Evolutionary conservation across 2,113 vertebrate species (phyloP).

Genomic region (Myrmecobius fasciatus): DNA sequence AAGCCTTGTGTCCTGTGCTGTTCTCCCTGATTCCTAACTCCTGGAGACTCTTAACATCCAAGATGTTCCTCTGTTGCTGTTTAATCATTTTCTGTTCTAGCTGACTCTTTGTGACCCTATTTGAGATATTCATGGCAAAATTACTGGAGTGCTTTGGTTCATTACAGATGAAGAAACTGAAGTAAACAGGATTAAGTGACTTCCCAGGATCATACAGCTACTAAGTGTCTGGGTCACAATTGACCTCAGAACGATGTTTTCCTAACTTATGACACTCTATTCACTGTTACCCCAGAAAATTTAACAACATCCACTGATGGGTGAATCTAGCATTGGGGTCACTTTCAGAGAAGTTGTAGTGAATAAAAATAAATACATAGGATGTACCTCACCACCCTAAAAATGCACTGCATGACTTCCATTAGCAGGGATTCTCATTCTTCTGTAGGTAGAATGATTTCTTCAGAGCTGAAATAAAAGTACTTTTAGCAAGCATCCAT

Average conservation of each 20-base stretch:
- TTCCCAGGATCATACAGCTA: background rate
- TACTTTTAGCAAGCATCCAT: slow-evolving; percentile 40
- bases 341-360: background rate
- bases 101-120: background rate
- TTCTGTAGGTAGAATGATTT: background rate
- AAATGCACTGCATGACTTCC: background rate
- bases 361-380: background rate
- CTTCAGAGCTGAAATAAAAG: slow-evolving; percentile 21
- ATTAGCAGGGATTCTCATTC: slow-evolving; percentile 1
- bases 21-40: background rate
- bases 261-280: background rate
- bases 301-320: background rate
- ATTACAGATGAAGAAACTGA: background rate
- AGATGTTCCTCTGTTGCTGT: background rate
- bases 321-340: background rate
- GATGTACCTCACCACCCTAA: background rate
- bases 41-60: background rate
- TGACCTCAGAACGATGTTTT: background rate
- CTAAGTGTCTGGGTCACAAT: background rate
- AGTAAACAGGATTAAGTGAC: background rate
- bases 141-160: background rate
- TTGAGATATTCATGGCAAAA: background rate
- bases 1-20: background rate
- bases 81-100: background rate
- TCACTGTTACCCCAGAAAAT: background rate